These are phyloP conservation scores for Rhagophthalmus giganteus DNA, from an alignment of 2,888 invertebrate species.

Conservation along the genomic window DNA sequence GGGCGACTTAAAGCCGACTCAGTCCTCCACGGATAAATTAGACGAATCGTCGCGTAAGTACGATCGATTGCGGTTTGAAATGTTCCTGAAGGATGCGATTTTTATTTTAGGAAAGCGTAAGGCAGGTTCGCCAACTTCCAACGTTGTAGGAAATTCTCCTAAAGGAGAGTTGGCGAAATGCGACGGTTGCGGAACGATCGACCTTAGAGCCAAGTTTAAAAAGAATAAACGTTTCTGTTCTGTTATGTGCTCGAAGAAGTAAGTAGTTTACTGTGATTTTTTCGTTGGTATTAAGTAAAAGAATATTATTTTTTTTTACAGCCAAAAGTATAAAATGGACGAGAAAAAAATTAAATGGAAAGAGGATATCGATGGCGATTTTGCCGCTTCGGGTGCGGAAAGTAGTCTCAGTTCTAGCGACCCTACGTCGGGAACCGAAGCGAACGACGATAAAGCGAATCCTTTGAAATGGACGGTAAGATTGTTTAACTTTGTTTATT, in stretches of 20 bases:
- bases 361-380: conserved; percentile 54
- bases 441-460: conserved; percentile 60
- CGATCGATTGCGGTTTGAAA: too few relatives aligned
- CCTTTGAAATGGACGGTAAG: conserved; percentile 69
- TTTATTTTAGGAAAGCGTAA: conserved; percentile 60
- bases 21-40: conserved; percentile 60
- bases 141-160: conserved; percentile 54
- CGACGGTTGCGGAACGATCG: conserved; percentile 73
- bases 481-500: too few relatives aligned
- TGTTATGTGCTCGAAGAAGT: conserved; percentile 68
- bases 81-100: conserved; percentile 14
- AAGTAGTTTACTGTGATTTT: conserved; percentile 28
- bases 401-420: conserved; percentile 53
- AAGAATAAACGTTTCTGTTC: conserved; percentile 79
- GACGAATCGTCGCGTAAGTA: conserved; percentile 81
- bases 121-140: conserved; percentile 41
- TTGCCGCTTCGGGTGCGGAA: conserved; percentile 55
- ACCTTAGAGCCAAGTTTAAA: conserved; percentile 67
- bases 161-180: conserved; percentile 65
- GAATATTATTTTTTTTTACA: conserved; percentile 21
- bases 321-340: conserved; percentile 42
- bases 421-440: conserved; percentile 41
- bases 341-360: conserved; percentile 50
- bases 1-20: conserved; percentile 51
- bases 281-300: too few relatives aligned